Conservation (phyloP, 2,797 vertebrate species). For the Cheirogaleus major region DNA sequence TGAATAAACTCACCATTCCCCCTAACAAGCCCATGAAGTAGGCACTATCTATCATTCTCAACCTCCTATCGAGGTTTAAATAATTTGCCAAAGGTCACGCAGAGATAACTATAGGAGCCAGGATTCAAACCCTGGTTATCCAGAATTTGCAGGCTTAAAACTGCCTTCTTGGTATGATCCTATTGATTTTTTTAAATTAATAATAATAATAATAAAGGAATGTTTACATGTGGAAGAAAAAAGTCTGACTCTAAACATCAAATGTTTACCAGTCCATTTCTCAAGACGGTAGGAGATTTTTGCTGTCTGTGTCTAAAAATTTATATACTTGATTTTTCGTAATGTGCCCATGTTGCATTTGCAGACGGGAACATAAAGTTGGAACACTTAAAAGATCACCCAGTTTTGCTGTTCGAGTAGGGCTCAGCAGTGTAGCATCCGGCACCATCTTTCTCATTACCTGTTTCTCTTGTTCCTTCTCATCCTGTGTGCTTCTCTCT, state of each 20-base stretch:
- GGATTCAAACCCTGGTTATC: background rate
- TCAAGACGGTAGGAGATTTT: background rate
- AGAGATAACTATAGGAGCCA: background rate
- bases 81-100: background rate
- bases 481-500: background rate
- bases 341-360: background rate
- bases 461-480: background rate
- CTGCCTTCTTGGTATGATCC: background rate
- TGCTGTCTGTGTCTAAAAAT: background rate
- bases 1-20: background rate
- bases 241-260: background rate
- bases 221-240: background rate
- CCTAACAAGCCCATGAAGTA: background rate
- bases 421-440: background rate
- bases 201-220: background rate
- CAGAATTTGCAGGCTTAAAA: background rate
- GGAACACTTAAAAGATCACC: background rate
- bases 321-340: background rate
- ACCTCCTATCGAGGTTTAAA: background rate
- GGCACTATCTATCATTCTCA: background rate
- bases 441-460: background rate
- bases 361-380: background rate
- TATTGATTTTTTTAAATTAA: background rate
- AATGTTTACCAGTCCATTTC: background rate
- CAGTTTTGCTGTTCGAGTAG: background rate